Conservation (phyloP, 2,797 vertebrate genomes). For the Aselliscus stoliczkanus region DNA sequence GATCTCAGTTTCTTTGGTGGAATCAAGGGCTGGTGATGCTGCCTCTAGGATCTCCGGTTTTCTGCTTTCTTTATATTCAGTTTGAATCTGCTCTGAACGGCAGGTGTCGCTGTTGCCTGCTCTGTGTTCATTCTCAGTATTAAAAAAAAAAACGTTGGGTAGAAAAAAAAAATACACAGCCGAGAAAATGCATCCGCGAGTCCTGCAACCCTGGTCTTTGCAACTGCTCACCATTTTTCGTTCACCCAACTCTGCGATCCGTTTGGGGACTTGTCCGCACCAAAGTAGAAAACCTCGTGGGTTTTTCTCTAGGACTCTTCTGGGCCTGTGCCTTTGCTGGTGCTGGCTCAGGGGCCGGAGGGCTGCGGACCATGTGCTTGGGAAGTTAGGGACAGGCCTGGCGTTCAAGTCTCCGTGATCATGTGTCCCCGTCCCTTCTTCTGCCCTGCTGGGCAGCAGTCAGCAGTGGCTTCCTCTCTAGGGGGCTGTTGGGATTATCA, state of each 20-base stretch:
- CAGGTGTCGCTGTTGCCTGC: conserved; percentile 59
- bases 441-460: background rate
- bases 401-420: background rate
- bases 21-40: background rate
- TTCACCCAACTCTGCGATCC: no score
- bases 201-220: background rate
- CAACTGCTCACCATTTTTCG: background rate
- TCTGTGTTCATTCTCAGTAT: background rate
- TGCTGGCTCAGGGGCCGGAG: background rate
- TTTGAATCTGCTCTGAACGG: background rate
- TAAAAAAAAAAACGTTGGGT: background rate
- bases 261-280: background rate
- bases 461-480: background rate
- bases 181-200: background rate
- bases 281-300: background rate
- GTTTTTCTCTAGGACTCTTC: background rate
- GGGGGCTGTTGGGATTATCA: background rate
- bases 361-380: background rate
- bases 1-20: background rate
- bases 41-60: background rate
- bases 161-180: background rate
- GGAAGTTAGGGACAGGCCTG: no score
- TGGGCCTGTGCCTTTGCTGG: background rate
- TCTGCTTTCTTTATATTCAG: background rate
- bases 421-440: rapidly evolving